Conservation (phyloP, 2,113 vertebrate species). For the Rhinichthys klamathensis region DNA sequence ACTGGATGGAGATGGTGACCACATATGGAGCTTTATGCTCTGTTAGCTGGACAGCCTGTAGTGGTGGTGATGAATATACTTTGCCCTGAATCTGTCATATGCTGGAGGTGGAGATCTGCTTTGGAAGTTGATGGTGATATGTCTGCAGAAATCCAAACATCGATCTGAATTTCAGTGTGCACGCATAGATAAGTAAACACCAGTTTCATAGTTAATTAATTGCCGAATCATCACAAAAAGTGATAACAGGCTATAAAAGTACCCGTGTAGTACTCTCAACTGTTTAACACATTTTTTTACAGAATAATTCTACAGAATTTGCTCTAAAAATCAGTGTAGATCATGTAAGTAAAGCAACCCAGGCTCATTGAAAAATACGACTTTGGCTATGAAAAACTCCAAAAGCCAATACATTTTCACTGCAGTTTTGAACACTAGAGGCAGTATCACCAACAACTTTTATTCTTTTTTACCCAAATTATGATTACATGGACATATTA, state of each 20-base stretch:
- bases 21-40: not conserved
- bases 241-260: not conserved
- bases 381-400: no score
- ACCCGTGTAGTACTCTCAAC: not conserved
- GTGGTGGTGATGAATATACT: constrained; percentile 53
- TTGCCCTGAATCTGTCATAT: constrained; percentile 67
- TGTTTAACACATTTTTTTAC: no score
- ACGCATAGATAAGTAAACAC: not conserved
- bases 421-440: no score
- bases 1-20: constrained; percentile 37
- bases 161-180: not conserved
- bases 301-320: no score
- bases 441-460: no score
- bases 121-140: constrained; percentile 45
- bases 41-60: constrained; percentile 43
- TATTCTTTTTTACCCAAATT: no score
- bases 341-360: no score
- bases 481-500: no score
- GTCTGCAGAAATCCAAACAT: constrained; percentile 24
- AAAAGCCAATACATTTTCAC: no score
- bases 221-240: not conserved
- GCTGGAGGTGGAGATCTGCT: constrained; percentile 35
- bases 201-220: not conserved
- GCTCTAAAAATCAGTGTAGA: no score
- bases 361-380: no score